These are phyloP conservation scores for Chaenogobius annularis DNA, from an alignment of 2,113 vertebrate species.

Conservation along the genomic window DNA sequence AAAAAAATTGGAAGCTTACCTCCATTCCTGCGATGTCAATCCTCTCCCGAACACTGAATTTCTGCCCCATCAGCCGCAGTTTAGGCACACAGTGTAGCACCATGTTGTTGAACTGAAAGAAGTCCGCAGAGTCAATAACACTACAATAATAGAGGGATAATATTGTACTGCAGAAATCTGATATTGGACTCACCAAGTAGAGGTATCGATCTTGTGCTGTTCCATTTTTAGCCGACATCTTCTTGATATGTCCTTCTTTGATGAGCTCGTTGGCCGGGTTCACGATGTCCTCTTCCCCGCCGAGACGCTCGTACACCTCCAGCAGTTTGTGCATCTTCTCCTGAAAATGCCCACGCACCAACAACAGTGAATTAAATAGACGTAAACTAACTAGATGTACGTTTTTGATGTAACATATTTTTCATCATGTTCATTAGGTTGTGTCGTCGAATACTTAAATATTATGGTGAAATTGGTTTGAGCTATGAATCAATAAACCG, in stretches of 20 bases:
- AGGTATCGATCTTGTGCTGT: slow-evolving; percentile 93
- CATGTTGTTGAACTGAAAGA: slow-evolving; percentile 93
- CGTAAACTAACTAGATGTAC: neutral
- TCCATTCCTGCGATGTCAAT: slow-evolving; percentile 94
- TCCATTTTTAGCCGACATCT: slow-evolving; percentile 95
- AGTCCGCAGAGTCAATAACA: neutral
- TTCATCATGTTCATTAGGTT: too few species aligned
- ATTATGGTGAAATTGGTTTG: too few species aligned
- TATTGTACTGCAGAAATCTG: neutral
- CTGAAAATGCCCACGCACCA: slow-evolving; percentile 62
- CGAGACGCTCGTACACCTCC: slow-evolving; percentile 92
- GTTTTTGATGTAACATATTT: too few species aligned
- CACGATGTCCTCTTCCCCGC: slow-evolving; percentile 95
- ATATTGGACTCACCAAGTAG: slow-evolving; percentile 84
- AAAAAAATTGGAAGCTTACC: slow-evolving; percentile 73
- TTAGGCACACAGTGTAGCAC: slow-evolving; percentile 97
- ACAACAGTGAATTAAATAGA: slow-evolving; percentile 1
- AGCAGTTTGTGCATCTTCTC: slow-evolving; percentile 97
- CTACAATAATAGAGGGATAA: neutral
- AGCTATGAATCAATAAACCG: too few species aligned
- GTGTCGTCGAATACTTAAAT: too few species aligned
- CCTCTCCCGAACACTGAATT: slow-evolving; percentile 95
- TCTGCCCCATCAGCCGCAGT: slow-evolving; percentile 93
- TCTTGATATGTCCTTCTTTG: slow-evolving; percentile 96
- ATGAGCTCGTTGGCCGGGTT: slow-evolving; percentile 97